Base-by-base conservation (phyloP, 30 jellyfish, hydroid and myxozoan species). In the Turritopsis dohrnii region DNA sequence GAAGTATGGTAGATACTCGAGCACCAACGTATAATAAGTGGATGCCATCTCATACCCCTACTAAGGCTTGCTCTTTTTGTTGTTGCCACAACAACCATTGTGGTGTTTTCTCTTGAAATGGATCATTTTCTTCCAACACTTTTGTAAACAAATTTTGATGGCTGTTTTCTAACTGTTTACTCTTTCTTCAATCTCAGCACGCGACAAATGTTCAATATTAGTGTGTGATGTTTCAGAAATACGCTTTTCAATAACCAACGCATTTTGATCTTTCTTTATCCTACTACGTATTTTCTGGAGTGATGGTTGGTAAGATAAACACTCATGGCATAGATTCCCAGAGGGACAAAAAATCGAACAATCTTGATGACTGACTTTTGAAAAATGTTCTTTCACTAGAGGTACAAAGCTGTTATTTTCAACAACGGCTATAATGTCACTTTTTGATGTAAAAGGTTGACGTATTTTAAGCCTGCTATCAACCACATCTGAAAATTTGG, bases 1-100 rank as follows among this genome's bases (percentile, higher is more conserved):
- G 77, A 69, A n/a, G 77, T 69, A 69, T 69, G 30, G 19, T 69
- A 69, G 19, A 69, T 69, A 27, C 77, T 69, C 21, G 21, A 60
- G 21, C 73, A 0, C 73, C 73, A 60, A 60, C 73, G 73, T 60
- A 60, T 21, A 18, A 60, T 23, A 0, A 60, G 21, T 21, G 0
- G 73, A 0, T 60, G 73, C 73, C 0, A 60, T 60, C 73, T 60
- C 73, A 60, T 60, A 23, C 73, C 73, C 21, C 72, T 54, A 54
- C 21, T 60, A 60, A 18, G 19, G 21, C 73, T 60, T 60, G 73
- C 73, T 69, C 77, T 19, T 69, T 69, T 69, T 69, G 77, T 69
- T 69, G 77, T 27, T 69, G 77, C 77, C 77, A 69, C 77, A 69
- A 1, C 77, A 69, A 69, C 77, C 77, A 69, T 69, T 69, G 77